These are phyloP conservation scores for Drosophila phalerata DNA, from an alignment of 2,888 invertebrate genomes.

Conservation along the genomic window DNA sequence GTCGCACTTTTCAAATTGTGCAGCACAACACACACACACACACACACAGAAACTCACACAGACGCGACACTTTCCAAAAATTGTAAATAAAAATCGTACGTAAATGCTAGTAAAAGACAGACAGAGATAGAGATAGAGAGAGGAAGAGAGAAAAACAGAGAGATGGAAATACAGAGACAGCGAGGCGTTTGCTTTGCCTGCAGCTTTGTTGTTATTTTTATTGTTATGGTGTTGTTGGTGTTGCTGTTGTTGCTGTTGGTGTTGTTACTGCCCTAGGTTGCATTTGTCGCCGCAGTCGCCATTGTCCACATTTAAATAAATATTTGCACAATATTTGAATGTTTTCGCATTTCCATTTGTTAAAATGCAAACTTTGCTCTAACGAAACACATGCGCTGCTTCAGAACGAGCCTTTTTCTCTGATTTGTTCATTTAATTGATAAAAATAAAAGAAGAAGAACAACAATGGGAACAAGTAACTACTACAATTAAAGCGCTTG, in stretches of 20 bases:
- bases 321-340: conserved; percentile 79
- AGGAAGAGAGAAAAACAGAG: not conserved
- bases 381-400: conserved; percentile 39
- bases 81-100: conserved; percentile 70
- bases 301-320: conserved; percentile 77
- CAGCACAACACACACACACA: conserved; percentile 44
- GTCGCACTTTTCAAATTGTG: conserved; percentile 78
- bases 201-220: conserved; percentile 27
- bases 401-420: conserved; percentile 16
- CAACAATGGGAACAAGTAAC: conserved; percentile 3
- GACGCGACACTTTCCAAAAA: conserved; percentile 46
- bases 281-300: conserved; percentile 58
- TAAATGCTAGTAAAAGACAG: conserved; percentile 54
- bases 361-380: conserved; percentile 52
- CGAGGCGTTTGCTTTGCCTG: conserved; percentile 32
- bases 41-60: conserved; percentile 4
- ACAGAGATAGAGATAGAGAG: not conserved
- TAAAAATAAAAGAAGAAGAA: conserved; percentile 30
- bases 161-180: conserved; percentile 9
- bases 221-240: conserved; percentile 10
- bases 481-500: conserved; percentile 4
- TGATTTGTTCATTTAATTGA: conserved; percentile 66
- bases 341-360: conserved; percentile 66
- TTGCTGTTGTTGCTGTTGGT: conserved; percentile 15
- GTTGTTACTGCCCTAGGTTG: conserved; percentile 36